Base-by-base conservation (phyloP, 2,113 vertebrate genomes). In the Caranx melampygus region DNA sequence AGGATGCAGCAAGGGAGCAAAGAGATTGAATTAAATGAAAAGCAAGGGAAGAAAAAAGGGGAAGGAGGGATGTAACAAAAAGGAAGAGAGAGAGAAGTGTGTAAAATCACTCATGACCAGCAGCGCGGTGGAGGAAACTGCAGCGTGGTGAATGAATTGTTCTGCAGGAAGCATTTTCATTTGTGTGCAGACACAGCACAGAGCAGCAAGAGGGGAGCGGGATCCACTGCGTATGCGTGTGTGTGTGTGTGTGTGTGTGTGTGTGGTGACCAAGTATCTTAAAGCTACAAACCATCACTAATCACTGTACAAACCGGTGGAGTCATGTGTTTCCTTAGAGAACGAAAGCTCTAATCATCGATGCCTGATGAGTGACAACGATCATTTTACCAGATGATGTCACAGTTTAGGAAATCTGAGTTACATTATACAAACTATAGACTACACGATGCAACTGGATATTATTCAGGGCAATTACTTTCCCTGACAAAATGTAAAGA, bases 161-260 rank as follows among this genome's bases (percentile, higher is more conserved):
- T 90, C 89, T 83, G 76, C 76, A 75, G 84, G 83, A 87, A 87
- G 58, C 72, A 85, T 89, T 87, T 85, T 86, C 67, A 79, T 86
- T 75, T 86, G 73, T 82, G 78, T 80, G 57, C 66, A 77, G 75
- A 78, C 68, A n/a, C 35, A 21, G 64, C 67, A 79, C 54, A 83
- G 52, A 78, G 10, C 33, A 44, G 52, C 62, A 42, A 33, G 73
- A 64, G 55, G 49, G 57, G 45, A 44, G 58, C 15, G 44, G 44
- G 40, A 77, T 37, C 35, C 14, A 40, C n/a, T 51, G 2, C 62
- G 37, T 75, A 59, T 71, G 33, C 62, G 2, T 42, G 45, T 44
- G 60, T 44, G 58, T 16, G 64, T 52, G n/a, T 68, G 71, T 74
- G 21, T 61, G n/a, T 21, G 57, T 37, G 37, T 60, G 42, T 42